Base-by-base conservation (phyloP, 37 sponge, comb jelly and placozoan genomes). In the Halichondria panicea region DNA sequence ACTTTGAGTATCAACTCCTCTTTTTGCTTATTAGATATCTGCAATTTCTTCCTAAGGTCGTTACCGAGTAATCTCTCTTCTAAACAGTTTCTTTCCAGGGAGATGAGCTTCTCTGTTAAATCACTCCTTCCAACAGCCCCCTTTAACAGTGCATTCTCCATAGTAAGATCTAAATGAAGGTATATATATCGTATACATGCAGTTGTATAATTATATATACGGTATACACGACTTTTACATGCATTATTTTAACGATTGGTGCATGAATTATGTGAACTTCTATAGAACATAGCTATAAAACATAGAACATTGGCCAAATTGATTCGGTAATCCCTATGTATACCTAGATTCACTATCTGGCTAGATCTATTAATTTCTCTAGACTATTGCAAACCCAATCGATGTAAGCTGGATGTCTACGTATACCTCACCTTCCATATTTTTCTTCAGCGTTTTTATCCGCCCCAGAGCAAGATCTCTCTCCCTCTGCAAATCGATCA, bases 401-500 rank as follows among this genome's bases (percentile, higher is more conserved):
- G 65, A 64, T 37, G 39, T 32, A 30, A 7, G 65, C 38, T 7
- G 35, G 38, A 5, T 64, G 13, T 64, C 6, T 30, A 58, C 4
- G 8, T 7, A 22, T 58, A 58, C 27, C 18, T 77, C 27, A 77
- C 77, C 66, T 68, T 58, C 45, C n/a, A 87, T 30, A 5, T 45
- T 68, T 36, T 61, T 64, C 53, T 89, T 75, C 22, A 77, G 52
- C 32, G 2, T 72, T 56, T 56, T 79, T 13, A 64, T 39, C 35
- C 42, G 78, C 15, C 57, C 52, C 24, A 83, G 1, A 52, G 84
- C 83, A 30, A 72, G 35, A 31, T 89, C 89, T 45, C 75, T 71
- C 68, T 89, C 83, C n/a, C 50, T 64, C 54, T 89, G 83, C 41
- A 89, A 64, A 5, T 89, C 84, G 6, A 63, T 46, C 2, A 89